Evolutionary conservation across 2,888 invertebrate species (phyloP).

Genomic region (Aproaerema taeniolella): DNA sequence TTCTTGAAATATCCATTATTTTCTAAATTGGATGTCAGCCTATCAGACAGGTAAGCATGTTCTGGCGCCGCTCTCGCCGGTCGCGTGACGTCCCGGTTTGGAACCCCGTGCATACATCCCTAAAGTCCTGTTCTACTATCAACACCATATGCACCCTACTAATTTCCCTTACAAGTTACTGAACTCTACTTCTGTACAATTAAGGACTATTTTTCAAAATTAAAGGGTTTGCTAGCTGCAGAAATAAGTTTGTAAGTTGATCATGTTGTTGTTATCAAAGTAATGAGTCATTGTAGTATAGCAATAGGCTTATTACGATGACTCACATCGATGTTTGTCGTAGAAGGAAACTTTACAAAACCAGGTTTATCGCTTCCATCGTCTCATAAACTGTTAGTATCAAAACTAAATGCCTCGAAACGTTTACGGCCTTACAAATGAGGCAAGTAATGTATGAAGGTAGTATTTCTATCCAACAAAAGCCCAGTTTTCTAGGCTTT

Average conservation of each 20-base stretch:
- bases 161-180: not conserved
- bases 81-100: conserved; percentile 51
- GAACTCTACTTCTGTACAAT: not conserved
- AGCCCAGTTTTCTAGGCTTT: too few species aligned
- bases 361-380: too few species aligned
- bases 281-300: conserved; percentile 62
- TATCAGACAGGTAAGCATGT: conserved; percentile 40
- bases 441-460: too few species aligned
- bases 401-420: too few species aligned
- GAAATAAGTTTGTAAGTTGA: conserved; percentile 23
- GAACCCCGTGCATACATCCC: conserved; percentile 21
- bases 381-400: too few species aligned
- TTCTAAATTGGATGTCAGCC: too few species aligned
- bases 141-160: conserved; percentile 11
- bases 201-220: not conserved
- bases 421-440: too few species aligned
- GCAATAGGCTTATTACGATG: conserved; percentile 51
- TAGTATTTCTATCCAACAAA: too few species aligned
- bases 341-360: too few species aligned
- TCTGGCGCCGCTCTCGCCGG: conserved; percentile 50
- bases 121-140: conserved; percentile 17
- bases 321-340: conserved; percentile 34
- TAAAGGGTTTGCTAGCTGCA: not conserved
- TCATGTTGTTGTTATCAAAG: conserved; percentile 52
- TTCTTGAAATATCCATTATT: too few species aligned